phyloP scores from a whole-genome alignment of 2,888 invertebrate species.

The Ferrisia virgata region DNA sequence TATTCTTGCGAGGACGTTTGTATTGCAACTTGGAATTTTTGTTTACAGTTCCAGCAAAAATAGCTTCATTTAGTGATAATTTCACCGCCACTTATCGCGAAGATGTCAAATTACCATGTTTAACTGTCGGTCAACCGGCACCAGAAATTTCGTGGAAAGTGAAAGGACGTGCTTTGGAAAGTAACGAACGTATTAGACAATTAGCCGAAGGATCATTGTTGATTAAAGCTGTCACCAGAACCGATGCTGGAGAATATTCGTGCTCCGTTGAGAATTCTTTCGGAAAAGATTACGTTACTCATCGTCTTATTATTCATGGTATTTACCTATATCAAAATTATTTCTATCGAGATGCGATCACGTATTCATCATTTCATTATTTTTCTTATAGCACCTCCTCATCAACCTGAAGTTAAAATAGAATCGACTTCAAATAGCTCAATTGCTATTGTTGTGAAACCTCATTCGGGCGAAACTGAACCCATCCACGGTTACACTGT shows the following conservation, averaged over 20 bases:
- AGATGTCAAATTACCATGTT: constrained; percentile 85
- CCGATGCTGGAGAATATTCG: constrained; percentile 90
- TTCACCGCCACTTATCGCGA: constrained; percentile 89
- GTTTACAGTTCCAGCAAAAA: constrained; percentile 80
- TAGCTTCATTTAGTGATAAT: constrained; percentile 91
- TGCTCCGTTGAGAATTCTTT: constrained; percentile 90
- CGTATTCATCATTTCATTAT: neutral
- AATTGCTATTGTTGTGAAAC: constrained; percentile 68
- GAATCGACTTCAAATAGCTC: constrained; percentile 74
- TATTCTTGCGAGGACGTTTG: neutral
- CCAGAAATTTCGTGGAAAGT: constrained; percentile 88
- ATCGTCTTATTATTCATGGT: constrained; percentile 83
- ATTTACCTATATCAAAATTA: constrained; percentile 41
- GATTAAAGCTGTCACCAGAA: constrained; percentile 81
- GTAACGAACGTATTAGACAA: constrained; percentile 77
- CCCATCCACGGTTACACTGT: constrained; percentile 90
- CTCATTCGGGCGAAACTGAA: constrained; percentile 74
- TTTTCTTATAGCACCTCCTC: constrained; percentile 64
- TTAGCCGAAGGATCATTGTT: constrained; percentile 87
- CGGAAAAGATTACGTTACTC: constrained; percentile 88
- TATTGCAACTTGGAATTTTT: constrained; percentile 36
- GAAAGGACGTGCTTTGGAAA: constrained; percentile 73
- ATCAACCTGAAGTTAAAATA: constrained; percentile 70
- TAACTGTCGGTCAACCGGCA: constrained; percentile 86
- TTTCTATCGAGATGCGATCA: neutral